These are phyloP conservation scores for Aurelia coerulea DNA, from an alignment of 30 jellyfish, hydroid and myxozoan genomes.

Conservation along the genomic window DNA sequence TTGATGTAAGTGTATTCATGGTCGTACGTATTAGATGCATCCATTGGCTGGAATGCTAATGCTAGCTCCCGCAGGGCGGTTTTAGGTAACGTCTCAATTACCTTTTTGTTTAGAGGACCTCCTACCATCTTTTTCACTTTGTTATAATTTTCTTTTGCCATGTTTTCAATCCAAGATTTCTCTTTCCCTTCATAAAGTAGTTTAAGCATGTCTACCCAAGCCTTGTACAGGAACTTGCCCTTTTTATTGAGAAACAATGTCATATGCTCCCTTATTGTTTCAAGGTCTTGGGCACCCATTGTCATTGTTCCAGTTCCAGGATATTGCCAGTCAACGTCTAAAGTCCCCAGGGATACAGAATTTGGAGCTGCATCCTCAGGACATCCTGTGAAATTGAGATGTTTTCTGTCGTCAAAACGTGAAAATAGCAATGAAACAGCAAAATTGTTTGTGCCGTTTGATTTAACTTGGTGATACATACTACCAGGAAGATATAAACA, in stretches of 20 bases:
- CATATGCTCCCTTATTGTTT: constrained; percentile 7
- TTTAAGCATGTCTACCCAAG: not conserved
- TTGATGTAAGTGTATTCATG: constrained; percentile 64
- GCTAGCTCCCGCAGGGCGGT: constrained; percentile 31
- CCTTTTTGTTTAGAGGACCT: not conserved
- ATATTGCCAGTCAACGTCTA: constrained; percentile 88
- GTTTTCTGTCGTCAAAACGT: constrained; percentile 49
- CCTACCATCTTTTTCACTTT: constrained; percentile 10
- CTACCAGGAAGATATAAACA: constrained; percentile 81
- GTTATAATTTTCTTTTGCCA: not conserved
- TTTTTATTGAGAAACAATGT: not conserved
- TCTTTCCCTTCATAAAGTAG: not conserved
- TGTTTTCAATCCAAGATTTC: not conserved
- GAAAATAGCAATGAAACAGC: constrained; percentile 79
- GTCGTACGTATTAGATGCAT: constrained; percentile 64
- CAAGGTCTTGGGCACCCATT: constrained; percentile 81
- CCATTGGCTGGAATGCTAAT: constrained; percentile 50
- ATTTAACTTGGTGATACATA: constrained; percentile 83
- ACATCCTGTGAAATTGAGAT: constrained; percentile 66
- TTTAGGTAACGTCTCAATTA: constrained; percentile 19
- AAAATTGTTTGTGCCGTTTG: constrained; percentile 68
- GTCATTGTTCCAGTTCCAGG: constrained; percentile 83
- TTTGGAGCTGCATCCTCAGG: constrained; percentile 6
- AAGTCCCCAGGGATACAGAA: constrained; percentile 14
- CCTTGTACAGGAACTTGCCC: not conserved